These are phyloP conservation scores for Dasysyrphus albostriatus DNA, from an alignment of 2,888 invertebrate species.

Conservation along the genomic window DNA sequence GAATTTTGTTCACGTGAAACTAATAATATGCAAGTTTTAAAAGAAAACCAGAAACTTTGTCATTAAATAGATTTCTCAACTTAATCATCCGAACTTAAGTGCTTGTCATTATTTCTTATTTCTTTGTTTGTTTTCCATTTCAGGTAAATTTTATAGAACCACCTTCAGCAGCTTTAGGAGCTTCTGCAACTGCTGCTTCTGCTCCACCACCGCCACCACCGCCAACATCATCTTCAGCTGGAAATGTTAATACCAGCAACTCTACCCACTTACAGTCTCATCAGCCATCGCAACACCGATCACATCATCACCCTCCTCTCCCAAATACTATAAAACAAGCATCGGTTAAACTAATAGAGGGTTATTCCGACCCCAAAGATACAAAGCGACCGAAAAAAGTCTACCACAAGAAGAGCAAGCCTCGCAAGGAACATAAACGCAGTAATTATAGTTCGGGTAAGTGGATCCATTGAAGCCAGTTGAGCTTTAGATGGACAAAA, in stretches of 20 bases:
- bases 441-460: conserved; percentile 83
- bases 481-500: conserved; percentile 77
- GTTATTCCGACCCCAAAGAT: conserved; percentile 84
- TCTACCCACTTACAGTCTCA: conserved; percentile 79
- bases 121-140: conserved; percentile 28
- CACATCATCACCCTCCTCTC: conserved; percentile 78
- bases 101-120: conserved; percentile 44
- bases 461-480: conserved; percentile 73
- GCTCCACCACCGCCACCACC: conserved; percentile 77
- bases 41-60: not conserved
- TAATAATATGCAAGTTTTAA: too few relatives aligned
- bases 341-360: conserved; percentile 83
- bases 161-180: conserved; percentile 73
- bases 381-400: conserved; percentile 83
- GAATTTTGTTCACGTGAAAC: too few relatives aligned
- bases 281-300: conserved; percentile 77
- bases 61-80: not conserved
- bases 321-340: conserved; percentile 82
- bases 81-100: conserved; percentile 57
- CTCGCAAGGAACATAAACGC: conserved; percentile 80
- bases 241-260: conserved; percentile 74
- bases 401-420: conserved; percentile 82
- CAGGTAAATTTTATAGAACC: conserved; percentile 78
- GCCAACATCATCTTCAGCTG: conserved; percentile 77
- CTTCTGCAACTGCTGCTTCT: conserved; percentile 51